Evolutionary conservation across 2,113 vertebrate species (phyloP).

Genomic region (Lasiurus cinereus): DNA sequence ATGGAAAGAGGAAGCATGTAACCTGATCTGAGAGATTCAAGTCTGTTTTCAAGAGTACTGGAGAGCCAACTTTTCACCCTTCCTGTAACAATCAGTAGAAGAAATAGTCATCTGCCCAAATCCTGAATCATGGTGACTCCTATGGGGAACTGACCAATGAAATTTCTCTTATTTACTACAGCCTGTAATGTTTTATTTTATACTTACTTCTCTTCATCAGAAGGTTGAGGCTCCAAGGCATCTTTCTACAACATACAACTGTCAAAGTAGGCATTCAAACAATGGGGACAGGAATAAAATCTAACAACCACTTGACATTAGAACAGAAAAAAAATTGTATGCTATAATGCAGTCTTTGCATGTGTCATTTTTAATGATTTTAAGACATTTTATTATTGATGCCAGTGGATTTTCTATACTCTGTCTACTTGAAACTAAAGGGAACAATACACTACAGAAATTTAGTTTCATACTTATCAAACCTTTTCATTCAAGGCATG

Average conservation of each 20-base stretch:
- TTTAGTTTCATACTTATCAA: constrained; percentile 21
- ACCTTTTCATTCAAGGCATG: not conserved
- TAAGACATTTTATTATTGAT: constrained; percentile 23
- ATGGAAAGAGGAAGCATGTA: not conserved
- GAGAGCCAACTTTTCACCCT: not conserved
- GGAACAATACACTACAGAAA: constrained; percentile 5
- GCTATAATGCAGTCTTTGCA: not conserved
- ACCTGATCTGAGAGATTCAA: not conserved
- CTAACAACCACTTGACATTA: constrained; percentile 12
- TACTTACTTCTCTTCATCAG: constrained; percentile 20
- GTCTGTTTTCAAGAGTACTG: constrained; percentile 9
- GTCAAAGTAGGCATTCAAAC: constrained; percentile 20
- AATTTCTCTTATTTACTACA: constrained; percentile 16
- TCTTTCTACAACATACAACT: constrained; percentile 17
- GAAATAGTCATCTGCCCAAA: constrained; percentile 9
- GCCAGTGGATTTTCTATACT: constrained; percentile 6
- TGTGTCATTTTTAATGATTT: constrained; percentile 27
- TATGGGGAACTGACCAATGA: not conserved
- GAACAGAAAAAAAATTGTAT: not conserved
- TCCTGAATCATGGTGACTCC: not conserved
- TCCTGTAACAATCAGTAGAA: not conserved
- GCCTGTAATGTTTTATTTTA: constrained; percentile 48
- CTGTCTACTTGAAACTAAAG: constrained; percentile 26
- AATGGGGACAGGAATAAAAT: not conserved
- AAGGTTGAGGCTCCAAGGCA: not conserved